Conservation (phyloP, 2,113 vertebrate genomes). For the Thamnophis sirtalis region DNA sequence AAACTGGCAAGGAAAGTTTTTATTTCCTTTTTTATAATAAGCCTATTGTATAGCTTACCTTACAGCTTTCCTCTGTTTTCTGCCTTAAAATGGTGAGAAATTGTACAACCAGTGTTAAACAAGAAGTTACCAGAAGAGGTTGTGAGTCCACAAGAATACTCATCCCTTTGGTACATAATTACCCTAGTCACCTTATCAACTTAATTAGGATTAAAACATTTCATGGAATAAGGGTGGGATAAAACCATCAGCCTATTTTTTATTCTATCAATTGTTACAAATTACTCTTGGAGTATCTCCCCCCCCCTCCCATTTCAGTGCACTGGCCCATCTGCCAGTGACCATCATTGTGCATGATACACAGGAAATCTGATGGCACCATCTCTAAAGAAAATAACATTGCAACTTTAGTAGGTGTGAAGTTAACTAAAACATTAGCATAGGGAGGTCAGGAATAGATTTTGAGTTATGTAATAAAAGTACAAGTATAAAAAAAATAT, state of each 20-base stretch:
- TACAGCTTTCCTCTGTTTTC: background rate
- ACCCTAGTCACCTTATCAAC: background rate
- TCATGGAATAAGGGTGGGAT: background rate
- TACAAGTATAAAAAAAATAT: background rate
- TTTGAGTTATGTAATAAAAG: background rate
- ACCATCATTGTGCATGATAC: background rate
- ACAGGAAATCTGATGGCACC: background rate
- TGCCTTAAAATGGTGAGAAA: background rate
- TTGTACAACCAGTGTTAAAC: background rate
- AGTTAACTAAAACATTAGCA: background rate
- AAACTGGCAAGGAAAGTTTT: background rate
- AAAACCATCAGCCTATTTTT: background rate
- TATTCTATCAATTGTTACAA: background rate
- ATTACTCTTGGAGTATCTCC: background rate
- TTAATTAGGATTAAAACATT: background rate
- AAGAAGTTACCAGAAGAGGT: background rate
- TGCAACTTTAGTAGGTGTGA: background rate
- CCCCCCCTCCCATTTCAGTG: background rate
- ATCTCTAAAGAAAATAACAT: background rate
- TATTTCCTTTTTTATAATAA: background rate
- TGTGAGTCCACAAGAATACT: background rate
- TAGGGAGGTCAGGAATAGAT: background rate
- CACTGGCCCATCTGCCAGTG: background rate
- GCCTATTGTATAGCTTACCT: background rate
- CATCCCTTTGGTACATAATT: background rate